Conservation (phyloP, 2,797 vertebrate genomes). For the Australoheros facetus region DNA sequence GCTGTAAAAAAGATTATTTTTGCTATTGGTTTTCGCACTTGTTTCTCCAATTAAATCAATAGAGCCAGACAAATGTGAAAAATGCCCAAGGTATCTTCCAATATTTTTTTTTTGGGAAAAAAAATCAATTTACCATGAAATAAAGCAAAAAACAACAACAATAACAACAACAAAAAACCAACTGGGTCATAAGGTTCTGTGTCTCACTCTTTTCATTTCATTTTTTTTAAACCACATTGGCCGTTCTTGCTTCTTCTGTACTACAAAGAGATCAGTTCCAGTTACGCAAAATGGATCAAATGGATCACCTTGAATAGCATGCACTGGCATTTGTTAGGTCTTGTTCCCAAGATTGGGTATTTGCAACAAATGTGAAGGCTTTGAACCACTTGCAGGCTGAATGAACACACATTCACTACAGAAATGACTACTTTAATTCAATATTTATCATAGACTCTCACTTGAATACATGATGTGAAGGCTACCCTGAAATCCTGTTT, state of each 20-base stretch:
- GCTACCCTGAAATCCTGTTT: neutral
- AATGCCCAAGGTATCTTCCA: neutral
- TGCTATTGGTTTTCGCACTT: neutral
- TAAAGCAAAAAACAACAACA: neutral
- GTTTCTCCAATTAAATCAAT: neutral
- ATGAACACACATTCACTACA: neutral
- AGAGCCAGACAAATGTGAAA: neutral
- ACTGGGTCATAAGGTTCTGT: neutral
- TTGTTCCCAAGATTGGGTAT: neutral
- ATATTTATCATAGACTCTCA: neutral
- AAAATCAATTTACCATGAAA: neutral
- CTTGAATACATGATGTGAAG: neutral
- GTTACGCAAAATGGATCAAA: neutral
- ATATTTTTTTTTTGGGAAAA: no score
- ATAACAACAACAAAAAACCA: neutral
- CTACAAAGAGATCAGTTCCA: neutral
- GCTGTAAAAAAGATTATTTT: neutral
- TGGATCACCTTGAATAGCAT: neutral
- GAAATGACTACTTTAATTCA: neutral
- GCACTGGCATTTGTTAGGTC: neutral
- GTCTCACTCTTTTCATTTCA: neutral
- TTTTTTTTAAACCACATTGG: neutral
- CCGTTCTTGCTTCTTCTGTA: neutral
- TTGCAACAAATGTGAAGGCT: neutral
- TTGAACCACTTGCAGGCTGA: neutral